These are phyloP conservation scores for Cyprinodon diabolis DNA, from an alignment of 2,797 vertebrate genomes.

Conservation along the genomic window DNA sequence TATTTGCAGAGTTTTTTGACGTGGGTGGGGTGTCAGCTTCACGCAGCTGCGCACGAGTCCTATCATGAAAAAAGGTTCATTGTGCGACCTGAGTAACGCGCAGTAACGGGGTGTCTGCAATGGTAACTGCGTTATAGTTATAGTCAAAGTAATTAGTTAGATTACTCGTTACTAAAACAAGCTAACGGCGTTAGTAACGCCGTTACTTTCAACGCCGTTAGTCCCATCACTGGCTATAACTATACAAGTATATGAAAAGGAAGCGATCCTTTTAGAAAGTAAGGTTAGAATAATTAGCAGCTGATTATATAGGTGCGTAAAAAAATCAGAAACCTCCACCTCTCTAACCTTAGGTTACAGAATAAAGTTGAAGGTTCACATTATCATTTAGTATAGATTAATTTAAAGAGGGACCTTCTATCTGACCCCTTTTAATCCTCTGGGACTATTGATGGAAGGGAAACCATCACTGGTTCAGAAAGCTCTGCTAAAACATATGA, in stretches of 20 bases:
- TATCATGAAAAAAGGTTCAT: too few species aligned
- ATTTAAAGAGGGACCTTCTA: slow-evolving; percentile 18
- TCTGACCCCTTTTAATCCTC: neutral
- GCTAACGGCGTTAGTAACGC: too few species aligned
- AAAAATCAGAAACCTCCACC: slow-evolving; percentile 24
- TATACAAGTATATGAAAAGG: slow-evolving; percentile 39
- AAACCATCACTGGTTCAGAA: slow-evolving; percentile 44
- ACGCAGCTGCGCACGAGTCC: too few species aligned
- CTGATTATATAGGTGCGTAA: slow-evolving; percentile 8
- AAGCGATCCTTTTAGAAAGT: slow-evolving; percentile 39
- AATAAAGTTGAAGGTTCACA: slow-evolving; percentile 29
- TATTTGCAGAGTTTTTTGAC: too few species aligned
- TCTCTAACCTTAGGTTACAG: slow-evolving; percentile 28
- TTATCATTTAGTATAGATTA: slow-evolving; percentile 32
- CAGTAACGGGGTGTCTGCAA: too few species aligned
- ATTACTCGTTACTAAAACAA: too few species aligned
- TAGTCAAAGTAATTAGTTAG: too few species aligned
- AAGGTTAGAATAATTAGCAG: slow-evolving; percentile 25
- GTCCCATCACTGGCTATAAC: too few species aligned
- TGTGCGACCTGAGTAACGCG: too few species aligned
- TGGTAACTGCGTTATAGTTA: too few species aligned
- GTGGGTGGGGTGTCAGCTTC: too few species aligned
- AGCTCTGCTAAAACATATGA: slow-evolving; percentile 24
- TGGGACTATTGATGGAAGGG: slow-evolving; percentile 29
- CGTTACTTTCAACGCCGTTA: too few species aligned